A percentile compares a stretch with the other conserved stretches of the same genome.
Conservation (phyloP, 2,888 invertebrate genomes). For the Himalopsyche japonica region DNA sequence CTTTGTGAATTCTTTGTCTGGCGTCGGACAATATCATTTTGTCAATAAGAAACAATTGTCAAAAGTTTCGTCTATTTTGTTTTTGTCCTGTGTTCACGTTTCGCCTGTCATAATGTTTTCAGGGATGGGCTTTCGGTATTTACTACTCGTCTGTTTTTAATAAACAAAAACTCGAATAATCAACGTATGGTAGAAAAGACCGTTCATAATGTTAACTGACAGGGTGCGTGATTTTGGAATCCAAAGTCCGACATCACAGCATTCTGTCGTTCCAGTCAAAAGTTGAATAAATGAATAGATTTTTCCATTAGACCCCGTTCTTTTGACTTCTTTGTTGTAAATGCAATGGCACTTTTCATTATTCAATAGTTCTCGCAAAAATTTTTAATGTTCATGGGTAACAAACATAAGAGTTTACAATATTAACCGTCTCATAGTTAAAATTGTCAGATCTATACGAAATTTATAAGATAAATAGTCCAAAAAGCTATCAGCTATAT, state of each 20-base stretch:
- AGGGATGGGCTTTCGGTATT: background rate
- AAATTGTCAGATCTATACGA: no score
- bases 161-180: background rate
- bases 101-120: background rate
- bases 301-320: background rate
- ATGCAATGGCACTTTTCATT: background rate
- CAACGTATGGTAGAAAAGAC: background rate
- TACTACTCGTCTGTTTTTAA: background rate
- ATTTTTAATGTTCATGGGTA: background rate
- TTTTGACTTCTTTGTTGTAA: background rate
- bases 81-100: background rate
- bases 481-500: no score
- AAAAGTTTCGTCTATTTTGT: background rate
- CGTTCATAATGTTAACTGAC: constrained; percentile 10
- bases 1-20: no score
- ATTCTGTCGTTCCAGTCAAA: constrained; percentile 18
- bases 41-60: no score
- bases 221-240: background rate
- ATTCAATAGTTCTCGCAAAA: background rate
- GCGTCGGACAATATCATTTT: no score
- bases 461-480: no score
- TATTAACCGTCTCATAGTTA: no score
- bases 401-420: no score
- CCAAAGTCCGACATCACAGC: constrained; percentile 3
- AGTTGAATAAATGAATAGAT: background rate